A percentile compares a stretch with the other conserved stretches of the same genome.
phyloP scores from a whole-genome alignment of 2,888 invertebrate genomes.

The Meliscaeva auricollis region DNA sequence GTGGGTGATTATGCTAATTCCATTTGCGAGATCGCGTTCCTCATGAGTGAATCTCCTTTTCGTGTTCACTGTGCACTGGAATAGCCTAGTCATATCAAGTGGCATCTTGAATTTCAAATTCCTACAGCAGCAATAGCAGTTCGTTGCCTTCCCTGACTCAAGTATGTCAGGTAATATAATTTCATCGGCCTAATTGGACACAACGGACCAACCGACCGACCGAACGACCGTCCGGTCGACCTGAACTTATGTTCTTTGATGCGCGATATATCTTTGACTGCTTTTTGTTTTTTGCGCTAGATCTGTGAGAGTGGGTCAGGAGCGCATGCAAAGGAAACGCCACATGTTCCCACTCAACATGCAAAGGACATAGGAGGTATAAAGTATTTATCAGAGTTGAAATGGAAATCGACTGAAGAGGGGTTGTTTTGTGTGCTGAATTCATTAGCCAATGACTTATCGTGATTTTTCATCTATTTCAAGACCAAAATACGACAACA shows the following conservation, averaged over 20 bases:
- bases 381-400: not conserved
- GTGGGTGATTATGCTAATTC: conserved; percentile 76
- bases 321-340: conserved; percentile 23
- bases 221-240: not conserved
- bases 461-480: conserved; percentile 73
- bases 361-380: conserved; percentile 52
- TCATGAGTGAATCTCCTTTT: conserved; percentile 70
- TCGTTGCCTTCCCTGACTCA: conserved; percentile 23
- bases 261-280: conserved; percentile 56
- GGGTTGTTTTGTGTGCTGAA: conserved; percentile 39
- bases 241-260: conserved; percentile 67
- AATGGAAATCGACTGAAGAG: too few species aligned
- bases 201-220: conserved; percentile 43
- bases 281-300: not conserved
- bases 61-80: conserved; percentile 53
- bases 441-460: conserved; percentile 73
- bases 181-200: conserved; percentile 68
- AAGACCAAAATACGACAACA: not conserved
- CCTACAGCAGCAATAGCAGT: conserved; percentile 20
- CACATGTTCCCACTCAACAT: conserved; percentile 30
- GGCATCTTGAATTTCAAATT: conserved; percentile 75
- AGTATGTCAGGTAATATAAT: conserved; percentile 37
- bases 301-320: conserved; percentile 65
- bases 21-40: conserved; percentile 71
- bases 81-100: conserved; percentile 53